A percentile compares a stretch with the other conserved stretches of the same genome.
phyloP scores from a whole-genome alignment of 2,888 invertebrate species.

The Drosophila acutilabella region DNA sequence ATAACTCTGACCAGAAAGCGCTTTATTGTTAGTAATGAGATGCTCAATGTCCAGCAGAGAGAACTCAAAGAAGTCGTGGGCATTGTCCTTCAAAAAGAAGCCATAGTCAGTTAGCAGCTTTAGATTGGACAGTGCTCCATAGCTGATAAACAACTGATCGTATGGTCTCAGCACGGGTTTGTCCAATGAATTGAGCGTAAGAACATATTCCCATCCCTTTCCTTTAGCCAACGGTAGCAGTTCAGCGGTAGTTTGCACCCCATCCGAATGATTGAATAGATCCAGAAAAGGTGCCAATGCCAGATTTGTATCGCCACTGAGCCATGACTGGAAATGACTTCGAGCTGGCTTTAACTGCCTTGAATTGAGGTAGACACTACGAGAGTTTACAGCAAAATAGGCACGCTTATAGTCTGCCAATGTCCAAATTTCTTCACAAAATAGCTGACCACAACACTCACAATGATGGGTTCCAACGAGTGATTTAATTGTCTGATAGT shows the following conservation, averaged over 20 bases:
- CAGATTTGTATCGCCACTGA: constrained; percentile 88
- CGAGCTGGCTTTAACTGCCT: constrained; percentile 85
- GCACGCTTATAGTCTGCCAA: constrained; percentile 90
- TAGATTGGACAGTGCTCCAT: constrained; percentile 92
- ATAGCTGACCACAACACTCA: constrained; percentile 84
- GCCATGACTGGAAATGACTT: constrained; percentile 78
- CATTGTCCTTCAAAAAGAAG: constrained; percentile 90
- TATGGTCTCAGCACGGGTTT: constrained; percentile 86
- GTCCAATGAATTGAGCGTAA: constrained; percentile 57
- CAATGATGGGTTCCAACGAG: constrained; percentile 57
- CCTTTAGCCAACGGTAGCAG: constrained; percentile 51
- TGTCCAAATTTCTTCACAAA: constrained; percentile 86
- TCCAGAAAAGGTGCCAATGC: constrained; percentile 95
- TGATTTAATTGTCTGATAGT: constrained; percentile 62
- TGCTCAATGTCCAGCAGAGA: constrained; percentile 86
- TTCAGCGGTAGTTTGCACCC: constrained; percentile 86
- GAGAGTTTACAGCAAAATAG: constrained; percentile 93
- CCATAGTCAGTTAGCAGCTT: constrained; percentile 95
- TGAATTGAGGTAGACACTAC: constrained; percentile 91
- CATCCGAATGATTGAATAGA: constrained; percentile 93
- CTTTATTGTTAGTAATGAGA: constrained; percentile 83
- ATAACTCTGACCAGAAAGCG: constrained; percentile 76
- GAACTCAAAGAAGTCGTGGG: constrained; percentile 89
- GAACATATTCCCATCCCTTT: constrained; percentile 58
- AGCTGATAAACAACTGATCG: constrained; percentile 94